Conservation (phyloP, 2,113 vertebrate species). For the Antechinus flavipes region DNA sequence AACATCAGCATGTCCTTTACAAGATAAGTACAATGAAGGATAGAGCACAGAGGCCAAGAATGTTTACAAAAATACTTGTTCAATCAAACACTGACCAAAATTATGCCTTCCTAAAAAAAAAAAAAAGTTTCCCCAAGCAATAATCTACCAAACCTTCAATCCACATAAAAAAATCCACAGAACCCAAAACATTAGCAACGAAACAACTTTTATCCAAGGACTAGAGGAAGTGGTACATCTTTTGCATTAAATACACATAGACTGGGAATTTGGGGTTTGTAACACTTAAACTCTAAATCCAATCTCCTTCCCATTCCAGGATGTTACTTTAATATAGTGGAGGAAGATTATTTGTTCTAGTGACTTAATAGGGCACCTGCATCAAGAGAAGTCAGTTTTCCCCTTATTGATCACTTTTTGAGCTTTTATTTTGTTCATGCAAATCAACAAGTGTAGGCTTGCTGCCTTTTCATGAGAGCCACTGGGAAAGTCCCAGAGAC, state of each 20-base stretch:
- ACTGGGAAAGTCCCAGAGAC: background rate
- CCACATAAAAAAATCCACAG: conserved; percentile 67
- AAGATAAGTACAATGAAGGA: conserved; percentile 50
- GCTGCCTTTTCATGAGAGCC: conserved; percentile 1
- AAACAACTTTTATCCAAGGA: conserved; percentile 53
- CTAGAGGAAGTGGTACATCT: conserved; percentile 63
- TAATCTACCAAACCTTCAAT: conserved; percentile 74
- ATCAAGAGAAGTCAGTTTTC: conserved; percentile 30
- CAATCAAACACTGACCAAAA: conserved; percentile 65
- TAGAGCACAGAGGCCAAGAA: conserved; percentile 68
- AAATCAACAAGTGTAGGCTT: background rate
- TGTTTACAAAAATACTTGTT: conserved; percentile 71
- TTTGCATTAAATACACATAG: conserved; percentile 63
- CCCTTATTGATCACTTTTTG: background rate
- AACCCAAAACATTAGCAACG: conserved; percentile 68
- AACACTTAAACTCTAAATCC: background rate
- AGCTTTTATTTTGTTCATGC: background rate
- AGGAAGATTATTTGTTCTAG: conserved; percentile 8
- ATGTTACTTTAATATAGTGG: background rate
- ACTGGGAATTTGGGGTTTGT: conserved; percentile 6
- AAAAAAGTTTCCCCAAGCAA: conserved; percentile 63
- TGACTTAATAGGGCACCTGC: background rate
- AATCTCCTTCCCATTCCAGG: background rate
- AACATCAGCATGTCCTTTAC: conserved; percentile 67
- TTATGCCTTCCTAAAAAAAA: background rate